phyloP scores from a whole-genome alignment of 2,888 invertebrate species.

The Lithodes maja region DNA sequence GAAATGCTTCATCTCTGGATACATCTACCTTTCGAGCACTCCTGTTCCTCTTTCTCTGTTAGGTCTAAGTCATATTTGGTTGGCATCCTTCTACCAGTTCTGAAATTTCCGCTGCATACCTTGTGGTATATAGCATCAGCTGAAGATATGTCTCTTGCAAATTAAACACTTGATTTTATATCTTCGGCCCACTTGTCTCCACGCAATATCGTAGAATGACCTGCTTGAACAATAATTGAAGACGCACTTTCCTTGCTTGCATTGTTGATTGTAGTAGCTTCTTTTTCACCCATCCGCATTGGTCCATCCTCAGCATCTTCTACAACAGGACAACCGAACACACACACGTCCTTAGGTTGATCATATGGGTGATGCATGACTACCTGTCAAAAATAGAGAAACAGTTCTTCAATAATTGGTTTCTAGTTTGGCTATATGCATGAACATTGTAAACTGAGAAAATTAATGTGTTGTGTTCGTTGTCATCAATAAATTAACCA shows the following conservation, averaged over 20 bases:
- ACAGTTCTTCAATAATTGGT: not conserved
- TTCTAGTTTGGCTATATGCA: not conserved
- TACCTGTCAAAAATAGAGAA: slow-evolving; percentile 17
- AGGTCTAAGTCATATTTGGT: slow-evolving; percentile 23
- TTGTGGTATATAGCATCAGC: slow-evolving; percentile 26
- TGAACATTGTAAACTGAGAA: not conserved
- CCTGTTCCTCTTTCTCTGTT: not conserved
- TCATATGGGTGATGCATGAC: slow-evolving; percentile 12
- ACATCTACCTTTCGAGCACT: slow-evolving; percentile 18
- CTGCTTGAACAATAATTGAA: slow-evolving; percentile 17
- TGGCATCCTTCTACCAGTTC: slow-evolving; percentile 18
- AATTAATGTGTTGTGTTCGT: slow-evolving; percentile 6
- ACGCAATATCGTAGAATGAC: not conserved
- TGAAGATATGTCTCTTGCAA: slow-evolving; percentile 17
- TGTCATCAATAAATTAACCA: slow-evolving; percentile 25
- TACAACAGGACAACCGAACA: slow-evolving; percentile 10
- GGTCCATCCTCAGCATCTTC: slow-evolving; percentile 20
- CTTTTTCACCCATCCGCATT: slow-evolving; percentile 3
- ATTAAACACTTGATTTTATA: slow-evolving; percentile 17
- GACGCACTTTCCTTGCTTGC: slow-evolving; percentile 27
- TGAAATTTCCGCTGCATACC: slow-evolving; percentile 20
- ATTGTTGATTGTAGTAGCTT: slow-evolving; percentile 22
- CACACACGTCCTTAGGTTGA: not conserved
- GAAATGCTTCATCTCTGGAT: slow-evolving; percentile 20
- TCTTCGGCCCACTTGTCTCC: slow-evolving; percentile 20